Evolutionary conservation across 2,888 invertebrate species (phyloP).

Genomic region (Sarcophaga variegata): DNA sequence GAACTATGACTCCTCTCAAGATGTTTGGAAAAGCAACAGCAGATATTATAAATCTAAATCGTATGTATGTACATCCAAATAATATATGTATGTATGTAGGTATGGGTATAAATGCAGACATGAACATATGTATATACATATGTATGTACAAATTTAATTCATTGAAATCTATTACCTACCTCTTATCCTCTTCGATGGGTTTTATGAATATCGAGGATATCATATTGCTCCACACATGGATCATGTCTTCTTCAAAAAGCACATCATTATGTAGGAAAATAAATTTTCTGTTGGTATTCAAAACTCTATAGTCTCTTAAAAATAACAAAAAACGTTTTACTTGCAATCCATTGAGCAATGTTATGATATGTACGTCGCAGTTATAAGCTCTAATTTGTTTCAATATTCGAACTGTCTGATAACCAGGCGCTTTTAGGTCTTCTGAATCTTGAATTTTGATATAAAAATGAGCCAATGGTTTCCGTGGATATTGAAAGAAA

Average conservation of each 20-base stretch:
- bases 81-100: not conserved
- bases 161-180: slow-evolving; percentile 9
- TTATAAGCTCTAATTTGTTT: slow-evolving; percentile 84
- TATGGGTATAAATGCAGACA: not conserved
- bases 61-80: not conserved
- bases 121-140: too few relatives aligned
- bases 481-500: slow-evolving; percentile 72
- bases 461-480: slow-evolving; percentile 79
- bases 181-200: slow-evolving; percentile 70
- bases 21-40: slow-evolving; percentile 89
- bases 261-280: slow-evolving; percentile 87
- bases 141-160: too few relatives aligned
- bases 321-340: slow-evolving; percentile 86
- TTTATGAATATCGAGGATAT: slow-evolving; percentile 89
- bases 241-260: slow-evolving; percentile 85
- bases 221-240: slow-evolving; percentile 90
- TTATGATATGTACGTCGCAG: slow-evolving; percentile 88
- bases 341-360: slow-evolving; percentile 88
- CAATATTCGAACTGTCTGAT: slow-evolving; percentile 84
- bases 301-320: slow-evolving; percentile 87
- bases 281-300: slow-evolving; percentile 88
- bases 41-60: slow-evolving; percentile 87
- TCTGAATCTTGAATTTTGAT: slow-evolving; percentile 85
- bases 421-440: slow-evolving; percentile 85
- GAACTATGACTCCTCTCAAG: slow-evolving; percentile 83